Conservation (phyloP, 2,797 vertebrate species). For the Vultur gryphus region DNA sequence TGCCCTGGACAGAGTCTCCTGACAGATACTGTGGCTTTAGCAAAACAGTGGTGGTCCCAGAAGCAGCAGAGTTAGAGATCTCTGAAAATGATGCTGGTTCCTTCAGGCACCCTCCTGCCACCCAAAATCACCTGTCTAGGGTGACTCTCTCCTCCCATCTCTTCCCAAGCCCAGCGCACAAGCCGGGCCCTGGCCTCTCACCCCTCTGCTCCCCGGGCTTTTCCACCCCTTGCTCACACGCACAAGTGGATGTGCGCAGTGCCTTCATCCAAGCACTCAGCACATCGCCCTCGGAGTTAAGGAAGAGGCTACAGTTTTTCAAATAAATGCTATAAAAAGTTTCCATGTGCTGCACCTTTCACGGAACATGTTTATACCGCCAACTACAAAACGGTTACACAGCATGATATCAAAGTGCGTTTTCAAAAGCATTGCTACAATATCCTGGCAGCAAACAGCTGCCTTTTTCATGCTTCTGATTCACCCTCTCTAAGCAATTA, state of each 20-base stretch:
- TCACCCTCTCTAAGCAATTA: not conserved
- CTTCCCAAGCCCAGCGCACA: not conserved
- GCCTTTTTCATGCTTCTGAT: conserved; percentile 6
- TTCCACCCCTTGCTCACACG: not conserved
- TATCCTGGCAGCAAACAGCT: not conserved
- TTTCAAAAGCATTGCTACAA: not conserved
- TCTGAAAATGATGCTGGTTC: not conserved
- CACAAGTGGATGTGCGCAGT: fast-evolving
- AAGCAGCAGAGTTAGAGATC: not conserved
- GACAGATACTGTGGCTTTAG: not conserved
- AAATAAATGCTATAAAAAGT: not conserved
- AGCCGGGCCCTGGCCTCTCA: fast-evolving
- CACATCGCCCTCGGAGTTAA: fast-evolving
- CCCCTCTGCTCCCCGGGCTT: not conserved
- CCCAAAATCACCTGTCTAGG: not conserved
- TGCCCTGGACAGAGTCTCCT: not conserved
- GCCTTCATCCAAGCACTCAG: not conserved
- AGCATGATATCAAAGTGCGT: not conserved
- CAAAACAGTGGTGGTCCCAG: not conserved
- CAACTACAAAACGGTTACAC: not conserved
- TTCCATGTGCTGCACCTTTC: not conserved
- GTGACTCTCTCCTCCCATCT: not conserved
- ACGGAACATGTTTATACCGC: not conserved
- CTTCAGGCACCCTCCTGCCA: not conserved
- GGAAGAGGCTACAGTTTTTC: not conserved